Percentiles rank a stretch among this genome's conserved stretches.
phyloP scores from a whole-genome alignment of 2,113 vertebrate species.

The Oreochromis aureus region DNA sequence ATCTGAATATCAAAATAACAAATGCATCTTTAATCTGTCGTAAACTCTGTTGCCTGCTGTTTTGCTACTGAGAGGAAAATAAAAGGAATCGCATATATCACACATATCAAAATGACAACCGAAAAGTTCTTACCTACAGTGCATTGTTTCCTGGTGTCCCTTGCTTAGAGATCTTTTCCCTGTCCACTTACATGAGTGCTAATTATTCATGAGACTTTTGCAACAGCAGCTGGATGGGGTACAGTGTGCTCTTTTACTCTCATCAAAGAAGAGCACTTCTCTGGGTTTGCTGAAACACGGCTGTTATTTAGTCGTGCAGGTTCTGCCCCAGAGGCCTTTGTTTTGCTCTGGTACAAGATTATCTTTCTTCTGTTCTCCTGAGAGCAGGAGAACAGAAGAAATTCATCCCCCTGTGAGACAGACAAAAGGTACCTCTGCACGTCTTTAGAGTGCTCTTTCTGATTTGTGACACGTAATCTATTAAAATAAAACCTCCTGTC shows the following conservation, averaged over 20 bases:
- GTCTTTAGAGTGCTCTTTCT: neutral
- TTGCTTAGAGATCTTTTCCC: neutral
- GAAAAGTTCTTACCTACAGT: neutral
- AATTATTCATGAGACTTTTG: neutral
- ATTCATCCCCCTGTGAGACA: neutral
- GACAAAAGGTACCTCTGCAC: neutral
- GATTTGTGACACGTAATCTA: neutral
- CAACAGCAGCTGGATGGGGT: neutral
- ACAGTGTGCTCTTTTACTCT: neutral
- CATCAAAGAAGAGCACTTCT: neutral
- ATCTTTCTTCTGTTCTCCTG: neutral
- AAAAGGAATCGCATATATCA: neutral
- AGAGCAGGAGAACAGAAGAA: neutral
- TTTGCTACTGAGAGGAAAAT: neutral
- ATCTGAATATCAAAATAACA: neutral
- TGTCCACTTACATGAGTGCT: neutral
- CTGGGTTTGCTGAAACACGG: neutral
- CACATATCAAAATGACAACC: neutral
- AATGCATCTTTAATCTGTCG: neutral
- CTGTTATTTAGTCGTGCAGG: neutral
- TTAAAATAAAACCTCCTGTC: neutral
- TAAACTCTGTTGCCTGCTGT: neutral
- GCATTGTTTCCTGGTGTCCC: neutral
- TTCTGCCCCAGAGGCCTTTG: conserved; percentile 15
- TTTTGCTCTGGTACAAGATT: conserved; percentile 30